Evolutionary conservation across 2,113 vertebrate species (phyloP), one percentile per base, ranked within the genome.

Genomic region (Scartelaos histophorus): DNA sequence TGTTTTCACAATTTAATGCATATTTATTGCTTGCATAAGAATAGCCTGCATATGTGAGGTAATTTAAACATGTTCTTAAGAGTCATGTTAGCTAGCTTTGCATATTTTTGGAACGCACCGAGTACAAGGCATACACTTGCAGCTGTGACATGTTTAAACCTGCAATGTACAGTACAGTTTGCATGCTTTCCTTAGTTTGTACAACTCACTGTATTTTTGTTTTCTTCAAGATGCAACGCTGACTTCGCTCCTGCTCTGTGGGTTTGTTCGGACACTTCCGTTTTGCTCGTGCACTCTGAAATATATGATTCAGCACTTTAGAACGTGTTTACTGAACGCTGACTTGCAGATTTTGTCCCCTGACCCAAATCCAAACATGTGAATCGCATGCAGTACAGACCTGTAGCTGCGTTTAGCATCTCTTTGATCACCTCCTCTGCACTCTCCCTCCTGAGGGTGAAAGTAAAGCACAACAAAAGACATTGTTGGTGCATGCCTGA

Each of bases 181-280:
- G 17, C 46, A 19, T 49, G 54, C 21, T 5, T 11, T 15, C 2
- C 17, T 46, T 58, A 61, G 73, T 45, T 43, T 61, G 66, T 54
- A 17, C 70, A 66, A 45, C 91, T 92, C 86, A 94, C 93, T 91
- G 87, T 35, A 29, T 76, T 10, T 84, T 78, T 88, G 51, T 65
- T 76, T 47, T 87, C 89, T 61, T 86, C 71, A 13, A 6, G n/a
- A 53, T 34, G 13, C 13, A 87, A 51, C 46, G 69, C 43, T 5
- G 81, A 69, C 19, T 51, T 62, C 15, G n/a, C 74, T 51, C 76
- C 70, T 53, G 79, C 3, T 10, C 56, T 78, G 21, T 74, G 68
- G 73, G 82, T 71, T 58, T 69, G 47, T n/a, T 62, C 70, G 24
- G 46, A 61, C 61, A 70, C 82, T 66, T 80, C 83, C 15, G 66